A percentile compares a stretch with the other conserved stretches of the same genome.
Conservation (phyloP, 2,888 invertebrate species). For the Dendrolimus houi region DNA sequence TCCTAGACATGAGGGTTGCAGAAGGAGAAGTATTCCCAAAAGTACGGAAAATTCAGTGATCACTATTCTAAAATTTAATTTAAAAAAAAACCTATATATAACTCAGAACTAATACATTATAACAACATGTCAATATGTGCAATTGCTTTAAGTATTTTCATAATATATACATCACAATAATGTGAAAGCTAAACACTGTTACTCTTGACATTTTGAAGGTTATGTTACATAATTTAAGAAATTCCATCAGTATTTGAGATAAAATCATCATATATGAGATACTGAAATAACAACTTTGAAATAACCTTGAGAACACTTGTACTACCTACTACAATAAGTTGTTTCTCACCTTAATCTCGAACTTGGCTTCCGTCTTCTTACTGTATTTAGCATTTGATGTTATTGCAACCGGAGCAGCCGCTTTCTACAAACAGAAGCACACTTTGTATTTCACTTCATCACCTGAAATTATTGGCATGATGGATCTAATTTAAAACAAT, state of each 20-base stretch:
- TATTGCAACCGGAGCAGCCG: conserved; percentile 38
- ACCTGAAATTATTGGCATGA: neutral
- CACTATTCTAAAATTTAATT: too few relatives aligned
- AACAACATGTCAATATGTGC: too few relatives aligned
- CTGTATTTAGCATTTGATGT: conserved; percentile 73
- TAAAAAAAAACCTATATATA: too few relatives aligned
- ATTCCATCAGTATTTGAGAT: neutral
- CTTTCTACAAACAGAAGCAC: conserved; percentile 42
- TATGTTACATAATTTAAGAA: conserved; percentile 59
- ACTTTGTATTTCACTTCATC: neutral
- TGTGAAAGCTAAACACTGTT: conserved; percentile 20
- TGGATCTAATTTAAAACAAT: neutral
- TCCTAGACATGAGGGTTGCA: too few relatives aligned
- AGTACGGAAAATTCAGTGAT: too few relatives aligned
- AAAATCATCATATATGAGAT: neutral
- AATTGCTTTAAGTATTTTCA: too few relatives aligned
- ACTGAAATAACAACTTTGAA: neutral
- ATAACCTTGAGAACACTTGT: neutral
- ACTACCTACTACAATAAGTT: neutral
- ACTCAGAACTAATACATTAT: too few relatives aligned
- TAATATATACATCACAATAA: too few relatives aligned
- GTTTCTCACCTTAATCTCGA: conserved; percentile 73
- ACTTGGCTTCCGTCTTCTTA: conserved; percentile 76
- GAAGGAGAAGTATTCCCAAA: too few relatives aligned
- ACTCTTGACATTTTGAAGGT: conserved; percentile 63